Percentiles rank a stretch among this genome's conserved stretches.
These are phyloP conservation scores for Salminus brasiliensis DNA, from an alignment of 2,113 vertebrate species.

Conservation along the genomic window DNA sequence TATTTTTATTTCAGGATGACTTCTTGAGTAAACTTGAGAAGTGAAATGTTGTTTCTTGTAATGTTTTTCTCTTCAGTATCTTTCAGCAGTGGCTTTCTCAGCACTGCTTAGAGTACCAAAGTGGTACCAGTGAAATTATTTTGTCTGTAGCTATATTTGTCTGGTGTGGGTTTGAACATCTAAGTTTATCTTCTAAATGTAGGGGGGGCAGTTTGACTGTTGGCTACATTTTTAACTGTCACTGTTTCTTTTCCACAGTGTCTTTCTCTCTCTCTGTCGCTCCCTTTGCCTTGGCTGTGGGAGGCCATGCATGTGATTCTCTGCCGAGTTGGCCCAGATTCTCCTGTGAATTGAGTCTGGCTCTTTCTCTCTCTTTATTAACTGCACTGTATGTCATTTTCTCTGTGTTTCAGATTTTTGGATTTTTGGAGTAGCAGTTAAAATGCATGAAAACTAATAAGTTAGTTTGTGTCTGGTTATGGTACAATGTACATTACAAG, in stretches of 20 bases:
- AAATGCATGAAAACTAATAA: too few relatives aligned
- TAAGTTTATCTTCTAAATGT: slow-evolving; percentile 18
- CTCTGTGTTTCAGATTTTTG: too few relatives aligned
- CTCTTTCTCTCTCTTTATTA: not conserved
- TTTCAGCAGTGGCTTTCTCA: not conserved
- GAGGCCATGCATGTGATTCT: slow-evolving; percentile 17
- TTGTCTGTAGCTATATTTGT: slow-evolving; percentile 11
- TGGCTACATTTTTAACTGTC: slow-evolving; percentile 9
- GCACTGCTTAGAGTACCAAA: not conserved
- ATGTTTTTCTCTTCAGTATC: not conserved
- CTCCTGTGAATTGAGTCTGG: not conserved
- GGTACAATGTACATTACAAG: too few relatives aligned
- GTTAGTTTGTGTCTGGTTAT: too few relatives aligned
- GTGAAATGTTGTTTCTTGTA: not conserved
- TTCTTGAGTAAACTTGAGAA: not conserved
- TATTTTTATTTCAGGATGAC: not conserved
- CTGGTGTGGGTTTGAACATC: slow-evolving; percentile 19
- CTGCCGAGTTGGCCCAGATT: slow-evolving; percentile 39
- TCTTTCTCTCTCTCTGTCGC: not conserved
- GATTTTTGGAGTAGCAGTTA: too few relatives aligned
- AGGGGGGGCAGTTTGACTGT: not conserved
- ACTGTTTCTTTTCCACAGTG: slow-evolving; percentile 16
- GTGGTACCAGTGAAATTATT: slow-evolving; percentile 20
- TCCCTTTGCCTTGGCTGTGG: not conserved
- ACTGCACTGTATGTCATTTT: too few relatives aligned